Evolutionary conservation across 2,113 vertebrate species (phyloP).

Genomic region (Perognathus longimembris): DNA sequence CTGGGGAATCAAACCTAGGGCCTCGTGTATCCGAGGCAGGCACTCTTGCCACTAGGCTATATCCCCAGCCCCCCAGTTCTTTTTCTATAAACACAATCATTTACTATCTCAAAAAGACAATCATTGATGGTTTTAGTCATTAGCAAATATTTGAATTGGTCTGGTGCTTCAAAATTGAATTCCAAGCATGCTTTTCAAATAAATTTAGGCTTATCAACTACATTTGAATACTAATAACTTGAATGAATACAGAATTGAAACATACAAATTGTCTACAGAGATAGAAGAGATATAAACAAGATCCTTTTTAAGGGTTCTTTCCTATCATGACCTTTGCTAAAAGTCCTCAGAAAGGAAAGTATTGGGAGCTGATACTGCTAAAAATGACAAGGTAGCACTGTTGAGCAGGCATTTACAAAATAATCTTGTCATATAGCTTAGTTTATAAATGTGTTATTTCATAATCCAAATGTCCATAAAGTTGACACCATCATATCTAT

Average conservation of each 20-base stretch:
- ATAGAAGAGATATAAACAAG: background rate
- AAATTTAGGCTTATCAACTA: background rate
- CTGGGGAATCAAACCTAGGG: too few relatives aligned
- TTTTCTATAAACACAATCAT: background rate
- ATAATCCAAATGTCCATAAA: background rate
- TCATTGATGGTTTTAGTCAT: background rate
- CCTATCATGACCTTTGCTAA: background rate
- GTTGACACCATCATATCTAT: constrained; percentile 5
- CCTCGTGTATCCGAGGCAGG: too few relatives aligned
- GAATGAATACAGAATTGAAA: constrained; percentile 36
- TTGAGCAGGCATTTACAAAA: background rate
- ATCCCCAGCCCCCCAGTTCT: background rate
- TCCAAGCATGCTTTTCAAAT: constrained; percentile 36
- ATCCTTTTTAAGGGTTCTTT: constrained; percentile 17
- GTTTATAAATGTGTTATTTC: constrained; percentile 9
- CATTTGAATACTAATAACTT: constrained; percentile 4
- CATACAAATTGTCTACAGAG: background rate
- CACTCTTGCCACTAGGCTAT: too few relatives aligned
- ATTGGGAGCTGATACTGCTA: background rate
- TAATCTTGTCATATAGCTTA: background rate
- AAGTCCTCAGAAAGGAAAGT: background rate
- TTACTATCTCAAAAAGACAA: background rate
- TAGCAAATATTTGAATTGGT: background rate
- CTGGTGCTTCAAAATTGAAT: constrained; percentile 20
- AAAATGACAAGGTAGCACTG: constrained; percentile 31